Base-by-base conservation (phyloP, 2,888 invertebrate species). In the Podabrus alpinus region DNA sequence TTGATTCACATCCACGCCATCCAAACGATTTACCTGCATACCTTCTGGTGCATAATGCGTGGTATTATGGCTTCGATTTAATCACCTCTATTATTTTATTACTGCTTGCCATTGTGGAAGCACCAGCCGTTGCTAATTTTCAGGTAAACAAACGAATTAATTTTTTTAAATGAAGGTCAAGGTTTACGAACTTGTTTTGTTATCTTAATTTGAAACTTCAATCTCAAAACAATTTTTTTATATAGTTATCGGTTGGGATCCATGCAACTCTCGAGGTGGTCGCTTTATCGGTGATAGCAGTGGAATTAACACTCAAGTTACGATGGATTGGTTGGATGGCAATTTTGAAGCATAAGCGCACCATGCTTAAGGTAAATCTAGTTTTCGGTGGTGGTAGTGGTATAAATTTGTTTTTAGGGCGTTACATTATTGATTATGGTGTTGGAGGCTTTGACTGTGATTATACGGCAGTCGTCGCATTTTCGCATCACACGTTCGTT, bases 311-410 rank as follows among this genome's bases (percentile, higher is more conserved):
- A 62, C 89, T 96, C 73, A 95, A 95, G 85, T 87, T 95, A 61
- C 92, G 94, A 83, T 97, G 96, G 96, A 94, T 95, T 75, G 95
- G 96, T 0, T 93, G 93, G 91, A 90, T 90, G 80, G 93, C 93
- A n/a, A 94, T 95, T 83, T 88, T 95, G 19, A 93, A 91, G 83
- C 97, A 96, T 84, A 94, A 94, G 85, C 89, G 97, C 79, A 96
- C 96, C 11, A 92, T 94, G 91, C 88, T 95, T 15, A 96, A 96
- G 92, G 95, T 95, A 88, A 69, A 68, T 24, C 3, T 9, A 24
- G 45, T 1, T 59, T 59, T 21, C 9, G n/a, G 15, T 66, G n/a
- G 17, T 67, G 29, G 11, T 67, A 67, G 67, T 78, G 68, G 45
- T 11, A 60, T n/a, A 61, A 19, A 45, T 69, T 64, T 17, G n/a